Evolutionary conservation across 2,888 invertebrate genomes (phyloP).

Genomic region (Lymantria monacha): DNA sequence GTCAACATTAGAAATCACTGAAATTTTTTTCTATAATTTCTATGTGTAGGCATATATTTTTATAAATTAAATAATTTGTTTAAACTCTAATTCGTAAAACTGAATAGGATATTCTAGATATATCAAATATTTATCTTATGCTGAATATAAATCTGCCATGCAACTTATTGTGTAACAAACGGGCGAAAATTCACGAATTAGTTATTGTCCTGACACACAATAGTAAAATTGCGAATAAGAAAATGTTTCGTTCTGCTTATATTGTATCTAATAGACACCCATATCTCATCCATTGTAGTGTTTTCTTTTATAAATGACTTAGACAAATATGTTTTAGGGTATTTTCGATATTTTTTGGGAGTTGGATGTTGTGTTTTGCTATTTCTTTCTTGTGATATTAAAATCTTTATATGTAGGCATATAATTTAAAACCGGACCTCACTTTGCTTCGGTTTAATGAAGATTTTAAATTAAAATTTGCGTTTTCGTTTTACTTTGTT

Average conservation of each 20-base stretch:
- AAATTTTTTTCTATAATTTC: too few relatives aligned
- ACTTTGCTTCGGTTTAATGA: too few relatives aligned
- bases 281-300: slow-evolving; percentile 25
- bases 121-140: too few relatives aligned
- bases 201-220: slow-evolving; percentile 24
- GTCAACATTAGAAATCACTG: too few relatives aligned
- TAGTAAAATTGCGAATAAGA: slow-evolving; percentile 16
- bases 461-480: too few relatives aligned
- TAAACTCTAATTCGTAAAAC: too few relatives aligned
- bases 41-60: too few relatives aligned
- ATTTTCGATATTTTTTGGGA: slow-evolving; percentile 4
- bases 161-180: background rate
- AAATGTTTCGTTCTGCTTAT: slow-evolving; percentile 4
- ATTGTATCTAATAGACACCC: slow-evolving; percentile 9
- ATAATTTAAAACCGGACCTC: too few relatives aligned
- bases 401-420: too few relatives aligned
- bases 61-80: too few relatives aligned
- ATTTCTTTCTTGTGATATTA: background rate
- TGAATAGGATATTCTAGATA: too few relatives aligned
- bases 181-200: slow-evolving; percentile 18
- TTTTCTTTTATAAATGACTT: slow-evolving; percentile 25
- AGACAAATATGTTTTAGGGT: slow-evolving; percentile 12
- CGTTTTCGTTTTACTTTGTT: too few relatives aligned
- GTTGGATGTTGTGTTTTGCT: slow-evolving; percentile 1
- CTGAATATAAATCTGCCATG: background rate